Evolutionary conservation across 92 coral and sea anemone genomes (phyloP), one percentile per base, ranked within the genome.

Genomic region (Chrysogorgia sp.): DNA sequence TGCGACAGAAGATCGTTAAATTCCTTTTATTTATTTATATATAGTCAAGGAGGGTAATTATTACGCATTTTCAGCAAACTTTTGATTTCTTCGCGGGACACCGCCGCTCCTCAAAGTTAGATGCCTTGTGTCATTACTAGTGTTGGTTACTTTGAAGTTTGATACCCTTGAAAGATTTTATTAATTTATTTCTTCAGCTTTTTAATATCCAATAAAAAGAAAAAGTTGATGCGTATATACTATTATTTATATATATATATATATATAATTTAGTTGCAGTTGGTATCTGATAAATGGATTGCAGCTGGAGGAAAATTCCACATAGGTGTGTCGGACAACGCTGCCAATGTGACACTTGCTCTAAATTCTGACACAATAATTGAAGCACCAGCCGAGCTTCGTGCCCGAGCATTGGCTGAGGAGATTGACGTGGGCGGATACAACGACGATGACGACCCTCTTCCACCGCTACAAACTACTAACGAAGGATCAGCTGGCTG

Each of bases 341-440:
- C 64, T 58, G 64, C 64, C 64, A 58, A 58, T 35, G 64, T 58
- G 10, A 25, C 64, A 13, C 64, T 58, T 58, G 64, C 64, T 35
- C 26, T 58, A 35, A 58, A 58, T 35, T 24, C n/a, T 35, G 33
- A 58, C 7, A 35, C 30, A 12, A 25, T 9, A 24, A 31, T 58
- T 3, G 64, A 58, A 58, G 64, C 33, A 25, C 64, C 64, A 58
- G 64, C 24, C 28, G 33, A 58, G 4, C 12, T 58, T 20, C 30
- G 28, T 58, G 64, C 31, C 31, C 64, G 32, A 4, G 64, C 28
- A 26, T 14, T 4, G 7, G 32, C 30, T 22, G 64, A 58, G 64
- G 0, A 17, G 14, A n/a, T n/a, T n/a, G n/a, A n/a, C n/a, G 28
- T 12, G 0, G 32, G 30, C 10, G 17, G 14, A 4, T 20, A 61